Evolutionary conservation across 2,888 invertebrate genomes (phyloP), one percentile per base, ranked within the genome.

Genomic region (Drosophila nr. medialis): DNA sequence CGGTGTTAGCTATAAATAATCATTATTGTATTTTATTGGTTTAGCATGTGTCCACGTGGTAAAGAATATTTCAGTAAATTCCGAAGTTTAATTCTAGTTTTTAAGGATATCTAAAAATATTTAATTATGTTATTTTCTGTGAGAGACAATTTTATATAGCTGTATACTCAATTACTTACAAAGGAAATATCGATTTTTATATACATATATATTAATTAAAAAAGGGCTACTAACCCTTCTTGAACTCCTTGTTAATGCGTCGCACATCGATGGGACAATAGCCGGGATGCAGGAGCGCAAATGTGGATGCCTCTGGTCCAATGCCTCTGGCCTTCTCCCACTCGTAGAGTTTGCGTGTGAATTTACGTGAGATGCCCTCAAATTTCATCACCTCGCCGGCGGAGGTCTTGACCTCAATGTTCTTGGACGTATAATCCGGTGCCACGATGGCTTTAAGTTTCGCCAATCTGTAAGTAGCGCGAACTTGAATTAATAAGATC

Each of bases 291-390:
- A 97, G 93, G 0, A 97, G 93, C 0, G 97, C 96, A 80, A 97
- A 96, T 0, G 97, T 97, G 1, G 97, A 97, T 0, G 95, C 96
- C 92, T 97, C 97, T 0, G 97, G 97, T 0, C 96, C 96, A 67
- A 97, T 97, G 2, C 97, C 97, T 70, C 96, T 94, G n/a, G 97
- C 96, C 87, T 97, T 97, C 91, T 97, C 97, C 98, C 98, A 98
- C 92, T 98, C 98, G 92, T 97, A 97, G 0, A 98, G 94, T 89
- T 97, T 97, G 32, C 96, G 95, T 0, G 98, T 97, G 92, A 98
- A 98, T 81, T 97, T 97, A 51, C 97, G 95, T 0, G 97, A 97
- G 80, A 98, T 97, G 13, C 95, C 97, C 94, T 97, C 96, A 90
- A 98, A 97, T 90, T 97, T 95, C 91, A 97, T 96, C 38, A 97